Evolutionary conservation across 2,797 vertebrate genomes (phyloP).

Genomic region (Salmo trutta): DNA sequence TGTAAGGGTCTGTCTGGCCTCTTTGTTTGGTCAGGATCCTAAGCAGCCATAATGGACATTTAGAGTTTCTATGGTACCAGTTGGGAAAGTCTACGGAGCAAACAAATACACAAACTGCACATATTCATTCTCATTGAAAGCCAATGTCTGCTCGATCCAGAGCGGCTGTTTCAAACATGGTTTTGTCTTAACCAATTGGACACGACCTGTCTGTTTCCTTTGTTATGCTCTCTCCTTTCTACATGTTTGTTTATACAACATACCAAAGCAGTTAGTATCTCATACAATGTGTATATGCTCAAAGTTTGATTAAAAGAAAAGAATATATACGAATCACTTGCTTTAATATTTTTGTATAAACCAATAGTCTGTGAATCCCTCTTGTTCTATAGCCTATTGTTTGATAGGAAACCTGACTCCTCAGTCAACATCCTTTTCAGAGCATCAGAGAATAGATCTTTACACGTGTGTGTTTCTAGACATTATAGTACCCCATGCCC

Average conservation of each 20-base stretch:
- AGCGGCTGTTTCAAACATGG: neutral
- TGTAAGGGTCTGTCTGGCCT: neutral
- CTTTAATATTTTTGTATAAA: conserved; percentile 7
- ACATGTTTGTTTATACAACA: conserved; percentile 32
- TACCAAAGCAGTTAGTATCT: too few relatives aligned
- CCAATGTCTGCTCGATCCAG: neutral
- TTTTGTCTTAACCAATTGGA: neutral
- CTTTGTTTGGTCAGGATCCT: conserved; percentile 12
- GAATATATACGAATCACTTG: conserved; percentile 7
- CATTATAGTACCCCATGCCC: neutral
- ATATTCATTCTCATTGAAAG: neutral
- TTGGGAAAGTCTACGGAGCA: neutral
- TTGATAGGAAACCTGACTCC: conserved; percentile 56
- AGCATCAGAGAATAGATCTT: conserved; percentile 56
- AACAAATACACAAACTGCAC: neutral
- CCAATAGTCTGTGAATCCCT: conserved; percentile 22
- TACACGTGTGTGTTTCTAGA: conserved; percentile 28
- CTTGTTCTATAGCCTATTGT: conserved; percentile 42
- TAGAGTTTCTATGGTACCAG: too few relatives aligned
- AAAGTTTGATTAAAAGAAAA: conserved; percentile 33
- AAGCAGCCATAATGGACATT: conserved; percentile 7
- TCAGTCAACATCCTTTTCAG: conserved; percentile 60
- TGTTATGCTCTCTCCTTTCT: conserved; percentile 20
- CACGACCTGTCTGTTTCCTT: conserved; percentile 16
- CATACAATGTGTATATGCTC: neutral